These are phyloP conservation scores for Montifringilla adamsi DNA, from an alignment of 2,113 vertebrate genomes.

Conservation along the genomic window DNA sequence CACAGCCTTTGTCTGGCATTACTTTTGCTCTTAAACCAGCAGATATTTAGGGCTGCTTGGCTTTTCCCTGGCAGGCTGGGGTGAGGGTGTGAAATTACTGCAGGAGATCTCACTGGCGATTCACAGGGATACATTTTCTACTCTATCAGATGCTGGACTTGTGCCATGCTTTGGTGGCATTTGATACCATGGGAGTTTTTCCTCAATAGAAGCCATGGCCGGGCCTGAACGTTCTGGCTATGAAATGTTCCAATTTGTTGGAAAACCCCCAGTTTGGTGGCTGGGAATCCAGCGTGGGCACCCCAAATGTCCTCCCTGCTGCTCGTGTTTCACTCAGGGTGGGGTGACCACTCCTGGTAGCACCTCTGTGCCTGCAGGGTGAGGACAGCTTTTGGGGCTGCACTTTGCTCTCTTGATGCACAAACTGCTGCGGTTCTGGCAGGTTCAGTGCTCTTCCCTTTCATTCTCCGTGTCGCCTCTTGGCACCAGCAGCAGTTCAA, in stretches of 20 bases:
- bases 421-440: background rate
- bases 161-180: background rate
- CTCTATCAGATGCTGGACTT: conserved; percentile 41
- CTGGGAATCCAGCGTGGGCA: background rate
- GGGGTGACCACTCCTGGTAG: background rate
- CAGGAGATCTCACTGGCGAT: background rate
- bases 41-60: background rate
- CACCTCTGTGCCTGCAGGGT: background rate
- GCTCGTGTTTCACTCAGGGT: background rate
- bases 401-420: background rate
- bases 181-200: conserved; percentile 45
- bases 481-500: background rate
- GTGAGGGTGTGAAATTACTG: conserved; percentile 43
- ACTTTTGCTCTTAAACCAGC: background rate
- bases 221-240: background rate
- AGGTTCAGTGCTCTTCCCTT: background rate
- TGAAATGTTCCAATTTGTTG: background rate
- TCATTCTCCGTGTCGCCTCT: background rate
- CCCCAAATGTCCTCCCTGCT: background rate
- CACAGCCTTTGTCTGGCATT: background rate
- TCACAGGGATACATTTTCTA: background rate
- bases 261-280: background rate
- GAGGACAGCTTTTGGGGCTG: background rate
- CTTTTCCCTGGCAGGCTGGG: background rate
- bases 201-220: background rate